Conservation (phyloP, 1,140 invertebrate genomes). For the Archivesica marissinica region DNA sequence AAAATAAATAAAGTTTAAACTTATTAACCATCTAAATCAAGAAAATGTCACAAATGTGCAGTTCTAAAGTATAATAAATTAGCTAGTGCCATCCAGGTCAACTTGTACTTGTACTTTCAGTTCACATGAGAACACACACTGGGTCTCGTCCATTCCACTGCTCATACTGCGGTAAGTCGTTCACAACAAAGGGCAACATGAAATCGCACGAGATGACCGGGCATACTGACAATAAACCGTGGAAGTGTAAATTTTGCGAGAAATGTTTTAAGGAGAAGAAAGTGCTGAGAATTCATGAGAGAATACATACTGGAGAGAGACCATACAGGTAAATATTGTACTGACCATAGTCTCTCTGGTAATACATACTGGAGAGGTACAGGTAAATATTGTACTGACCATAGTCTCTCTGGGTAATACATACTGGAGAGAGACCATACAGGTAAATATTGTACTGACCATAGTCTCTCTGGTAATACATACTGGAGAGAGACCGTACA, state of each 20-base stretch:
- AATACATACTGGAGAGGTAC: too few relatives aligned
- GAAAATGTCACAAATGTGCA: not conserved
- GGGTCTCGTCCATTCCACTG: slow-evolving; percentile 98
- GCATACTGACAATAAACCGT: slow-evolving; percentile 71
- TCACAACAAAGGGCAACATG: slow-evolving; percentile 97
- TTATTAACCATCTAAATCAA: not conserved
- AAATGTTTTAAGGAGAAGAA: slow-evolving; percentile 83
- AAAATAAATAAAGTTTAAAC: too few relatives aligned
- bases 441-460: too few relatives aligned
- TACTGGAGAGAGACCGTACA: too few relatives aligned
- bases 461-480: too few relatives aligned
- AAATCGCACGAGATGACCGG: slow-evolving; percentile 88
- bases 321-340: slow-evolving; percentile 80
- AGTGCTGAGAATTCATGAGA: slow-evolving; percentile 82
- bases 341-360: too few relatives aligned
- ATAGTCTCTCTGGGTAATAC: too few relatives aligned
- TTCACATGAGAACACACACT: slow-evolving; percentile 79
- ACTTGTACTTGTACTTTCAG: too few relatives aligned
- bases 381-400: too few relatives aligned
- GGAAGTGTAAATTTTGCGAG: slow-evolving; percentile 66
- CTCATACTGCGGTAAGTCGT: slow-evolving; percentile 95
- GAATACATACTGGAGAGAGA: slow-evolving; percentile 83
- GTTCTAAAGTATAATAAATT: not conserved
- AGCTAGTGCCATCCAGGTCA: not conserved
- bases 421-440: too few relatives aligned